phyloP scores from a whole-genome alignment of 1,140 invertebrate genomes.

The Drosophila kikkawai region DNA sequence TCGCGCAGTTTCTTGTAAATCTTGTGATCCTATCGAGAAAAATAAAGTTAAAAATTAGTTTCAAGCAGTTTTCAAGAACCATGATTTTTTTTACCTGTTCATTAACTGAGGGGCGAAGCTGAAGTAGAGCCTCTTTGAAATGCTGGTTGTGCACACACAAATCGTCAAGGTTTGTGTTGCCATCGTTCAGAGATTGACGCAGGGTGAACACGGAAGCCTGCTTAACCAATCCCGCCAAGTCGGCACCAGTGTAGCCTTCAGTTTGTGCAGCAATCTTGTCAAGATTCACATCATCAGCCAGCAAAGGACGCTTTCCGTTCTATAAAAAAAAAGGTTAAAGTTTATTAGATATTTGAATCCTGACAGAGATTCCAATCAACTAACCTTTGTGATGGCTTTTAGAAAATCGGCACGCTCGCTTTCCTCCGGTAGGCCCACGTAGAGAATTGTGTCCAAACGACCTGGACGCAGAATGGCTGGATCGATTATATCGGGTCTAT shows the following conservation, averaged over 20 bases:
- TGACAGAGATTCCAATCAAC: neutral
- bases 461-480: slow-evolving; percentile 97
- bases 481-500: slow-evolving; percentile 98
- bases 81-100: slow-evolving; percentile 54
- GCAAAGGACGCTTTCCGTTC: slow-evolving; percentile 91
- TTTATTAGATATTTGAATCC: neutral
- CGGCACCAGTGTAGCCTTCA: slow-evolving; percentile 95
- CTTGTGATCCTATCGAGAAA: slow-evolving; percentile 71
- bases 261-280: slow-evolving; percentile 89
- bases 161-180: slow-evolving; percentile 48
- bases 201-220: slow-evolving; percentile 93
- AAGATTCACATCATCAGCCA: slow-evolving; percentile 92
- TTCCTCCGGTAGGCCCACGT: slow-evolving; percentile 94
- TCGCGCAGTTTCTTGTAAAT: slow-evolving; percentile 77
- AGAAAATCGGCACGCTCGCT: slow-evolving; percentile 95
- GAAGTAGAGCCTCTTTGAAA: slow-evolving; percentile 71
- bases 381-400: slow-evolving; percentile 94
- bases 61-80: too few relatives aligned
- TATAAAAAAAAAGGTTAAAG: slow-evolving; percentile 68
- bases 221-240: slow-evolving; percentile 93
- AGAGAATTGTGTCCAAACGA: slow-evolving; percentile 96
- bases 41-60: neutral
- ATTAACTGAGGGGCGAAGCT: slow-evolving; percentile 76
- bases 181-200: slow-evolving; percentile 87
- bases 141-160: slow-evolving; percentile 71